Base-by-base conservation (phyloP, 2,888 invertebrate genomes). In the Anoncus sp. region DNA sequence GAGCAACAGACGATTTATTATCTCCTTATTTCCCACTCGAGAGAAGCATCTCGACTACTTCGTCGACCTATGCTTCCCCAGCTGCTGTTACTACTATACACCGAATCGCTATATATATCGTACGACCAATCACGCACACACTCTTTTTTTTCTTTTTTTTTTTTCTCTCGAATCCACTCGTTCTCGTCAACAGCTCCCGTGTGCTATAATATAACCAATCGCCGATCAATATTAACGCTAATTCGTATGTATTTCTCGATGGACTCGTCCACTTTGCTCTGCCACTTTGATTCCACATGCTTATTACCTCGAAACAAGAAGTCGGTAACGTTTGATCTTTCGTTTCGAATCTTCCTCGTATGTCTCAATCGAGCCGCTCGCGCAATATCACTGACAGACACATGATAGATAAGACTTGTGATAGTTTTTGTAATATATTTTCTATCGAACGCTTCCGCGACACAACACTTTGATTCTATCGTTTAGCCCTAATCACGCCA, bases 291-390 rank as follows among this genome's bases (percentile, higher is more conserved):
- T 24, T 38, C 51, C 47, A 53, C 35, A 14, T 12, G 22, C 24
- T 16, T 45, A 40, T 31, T 16, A 27, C 12, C 45, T 18, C 70
- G 43, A 45, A 60, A 62, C 27, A 24, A 59, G 38, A 31, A 27
- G 75, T 59, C 76, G 76, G 76, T 66, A 16, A 38, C 76, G 49
- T 76, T 76, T 76, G 76, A 76, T 76, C 71, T 70, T 22, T 45
- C 59, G 35, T 20, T 20, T 43, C 49, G 51, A 59, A 12, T 70
- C 49, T 66, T 53, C 38, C 35, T 66, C 31, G 49, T n/a, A 38
- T 16, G 60, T 60, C 70, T 70, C 65, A 59, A 74, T 66, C 73
- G 24, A 59, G 59, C 49, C 73, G 59, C 57, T 14, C 53, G 73
- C 31, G 38, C 57, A 22, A 65, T 10, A n/a, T 6, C 40, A 12